These are phyloP conservation scores for Conops quadrifasciatus DNA, from an alignment of 2,888 invertebrate genomes.

Conservation along the genomic window DNA sequence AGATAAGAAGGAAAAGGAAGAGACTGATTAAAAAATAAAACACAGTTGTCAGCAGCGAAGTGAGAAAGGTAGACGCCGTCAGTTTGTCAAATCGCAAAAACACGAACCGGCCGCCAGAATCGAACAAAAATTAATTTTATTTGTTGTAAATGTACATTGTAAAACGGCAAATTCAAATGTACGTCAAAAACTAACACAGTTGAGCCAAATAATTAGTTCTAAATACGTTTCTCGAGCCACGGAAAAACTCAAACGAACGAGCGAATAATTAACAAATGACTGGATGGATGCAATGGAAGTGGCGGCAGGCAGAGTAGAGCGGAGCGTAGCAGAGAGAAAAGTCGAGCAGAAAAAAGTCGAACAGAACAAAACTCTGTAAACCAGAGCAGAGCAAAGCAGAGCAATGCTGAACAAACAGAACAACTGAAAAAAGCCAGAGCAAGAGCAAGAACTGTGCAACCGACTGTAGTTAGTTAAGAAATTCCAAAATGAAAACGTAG, in stretches of 20 bases:
- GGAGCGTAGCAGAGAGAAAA: too few relatives aligned
- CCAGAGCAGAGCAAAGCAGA: constrained; percentile 13
- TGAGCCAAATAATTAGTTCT: constrained; percentile 12
- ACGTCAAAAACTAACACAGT: constrained; percentile 5
- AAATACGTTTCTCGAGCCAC: constrained; percentile 3
- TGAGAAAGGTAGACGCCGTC: constrained; percentile 2
- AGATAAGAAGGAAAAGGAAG: too few relatives aligned
- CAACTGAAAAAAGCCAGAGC: neutral
- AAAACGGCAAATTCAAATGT: neutral
- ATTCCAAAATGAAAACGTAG: neutral
- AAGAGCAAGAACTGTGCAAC: constrained; percentile 39
- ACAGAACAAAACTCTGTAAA: neutral
- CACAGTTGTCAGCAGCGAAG: neutral
- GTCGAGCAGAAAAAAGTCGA: too few relatives aligned
- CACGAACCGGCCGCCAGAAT: too few relatives aligned
- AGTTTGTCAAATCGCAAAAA: neutral
- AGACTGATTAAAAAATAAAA: constrained; percentile 7
- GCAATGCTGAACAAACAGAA: neutral
- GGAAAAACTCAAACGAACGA: constrained; percentile 29
- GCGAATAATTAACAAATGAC: constrained; percentile 33
- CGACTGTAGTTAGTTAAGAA: neutral
- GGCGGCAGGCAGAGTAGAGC: too few relatives aligned
- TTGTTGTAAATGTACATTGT: neutral
- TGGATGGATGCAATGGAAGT: neutral
- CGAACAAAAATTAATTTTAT: too few relatives aligned